Evolutionary conservation across 2,888 invertebrate genomes (phyloP), one percentile per base, ranked within the genome.

Genomic region (Troides oblongomaculatus): DNA sequence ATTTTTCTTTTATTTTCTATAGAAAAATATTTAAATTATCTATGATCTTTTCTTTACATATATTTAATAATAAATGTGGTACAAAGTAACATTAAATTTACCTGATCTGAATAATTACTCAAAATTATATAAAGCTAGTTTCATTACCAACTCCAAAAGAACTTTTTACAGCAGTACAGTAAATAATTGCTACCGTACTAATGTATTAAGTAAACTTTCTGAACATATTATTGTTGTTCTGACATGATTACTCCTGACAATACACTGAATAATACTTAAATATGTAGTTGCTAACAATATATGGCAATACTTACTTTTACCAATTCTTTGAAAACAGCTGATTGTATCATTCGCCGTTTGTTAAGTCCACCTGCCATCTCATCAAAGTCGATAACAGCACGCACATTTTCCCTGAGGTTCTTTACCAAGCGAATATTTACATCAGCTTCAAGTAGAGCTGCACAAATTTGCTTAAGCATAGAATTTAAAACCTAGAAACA

Each of bases 361-460:
- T 99, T 99, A 63, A 99, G 95, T 10, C 99, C 99, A 57, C 97
- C 97, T 78, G 99, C 99, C 98, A 99, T 99, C 87, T 99, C 99
- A 84, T 99, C 99, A 89, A 99, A 99, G 90, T 99, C 99, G 87
- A 99, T 99, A 74, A 98, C 98, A 62, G 97, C 95, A 70, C 98
- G 95, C 43, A 99, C 99, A 98, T 99, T 99, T 92, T 99, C 99
- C 75, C 99, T 94, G 59, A 99, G 93, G 86, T 97, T 96, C 89
- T 99, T 99, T 0, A 99, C 99, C 77, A 99, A 93, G 78, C 96
- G 95, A 77, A 99, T 98, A 90, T 99, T 99, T 60, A 97, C 97
- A 94, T 99, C 99, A 78, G 99, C 98, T 93, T 99, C 99, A 72
- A 99, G 93, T 71, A 99, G 93, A 23, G 99, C 99, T 72, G 97